Conservation (phyloP, 2,888 invertebrate species). For the Spialia ferax region DNA sequence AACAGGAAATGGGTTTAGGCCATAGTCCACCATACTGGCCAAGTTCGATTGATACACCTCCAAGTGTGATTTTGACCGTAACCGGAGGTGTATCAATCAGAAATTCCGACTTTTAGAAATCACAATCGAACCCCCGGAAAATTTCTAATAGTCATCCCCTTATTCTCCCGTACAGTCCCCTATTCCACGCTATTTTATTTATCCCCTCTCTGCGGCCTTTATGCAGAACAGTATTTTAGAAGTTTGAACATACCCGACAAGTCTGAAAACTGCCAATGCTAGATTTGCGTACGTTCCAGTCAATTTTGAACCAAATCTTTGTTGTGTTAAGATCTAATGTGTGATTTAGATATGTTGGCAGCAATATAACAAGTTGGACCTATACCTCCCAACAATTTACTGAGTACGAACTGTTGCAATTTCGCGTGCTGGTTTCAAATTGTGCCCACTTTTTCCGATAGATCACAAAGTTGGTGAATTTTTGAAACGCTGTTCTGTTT, state of each 20-base stretch:
- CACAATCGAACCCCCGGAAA: too few relatives aligned
- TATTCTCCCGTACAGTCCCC: conserved; percentile 9
- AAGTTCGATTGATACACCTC: too few relatives aligned
- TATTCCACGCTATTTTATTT: conserved; percentile 12
- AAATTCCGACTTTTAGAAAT: too few relatives aligned
- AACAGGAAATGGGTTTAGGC: too few relatives aligned
- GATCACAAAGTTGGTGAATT: conserved; percentile 36
- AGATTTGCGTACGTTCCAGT: neutral
- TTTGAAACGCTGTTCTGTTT: conserved; percentile 29
- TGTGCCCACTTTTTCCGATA: conserved; percentile 34
- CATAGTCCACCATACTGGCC: too few relatives aligned
- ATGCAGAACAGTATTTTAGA: conserved; percentile 28
- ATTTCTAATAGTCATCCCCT: conserved; percentile 16
- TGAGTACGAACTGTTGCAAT: conserved; percentile 36
- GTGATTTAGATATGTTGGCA: conserved; percentile 1
- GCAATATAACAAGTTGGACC: conserved; percentile 33
- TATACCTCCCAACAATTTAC: conserved; percentile 33
- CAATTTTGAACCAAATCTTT: conserved; percentile 9
- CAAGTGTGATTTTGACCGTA: too few relatives aligned
- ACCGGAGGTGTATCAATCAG: too few relatives aligned
- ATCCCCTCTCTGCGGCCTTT: neutral
- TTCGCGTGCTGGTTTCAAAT: conserved; percentile 27
- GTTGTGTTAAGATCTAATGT: neutral
- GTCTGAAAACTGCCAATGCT: conserved; percentile 23
- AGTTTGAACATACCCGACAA: conserved; percentile 27